Evolutionary conservation across 2,888 invertebrate species (phyloP).

Genomic region (Tenodera sinensis): DNA sequence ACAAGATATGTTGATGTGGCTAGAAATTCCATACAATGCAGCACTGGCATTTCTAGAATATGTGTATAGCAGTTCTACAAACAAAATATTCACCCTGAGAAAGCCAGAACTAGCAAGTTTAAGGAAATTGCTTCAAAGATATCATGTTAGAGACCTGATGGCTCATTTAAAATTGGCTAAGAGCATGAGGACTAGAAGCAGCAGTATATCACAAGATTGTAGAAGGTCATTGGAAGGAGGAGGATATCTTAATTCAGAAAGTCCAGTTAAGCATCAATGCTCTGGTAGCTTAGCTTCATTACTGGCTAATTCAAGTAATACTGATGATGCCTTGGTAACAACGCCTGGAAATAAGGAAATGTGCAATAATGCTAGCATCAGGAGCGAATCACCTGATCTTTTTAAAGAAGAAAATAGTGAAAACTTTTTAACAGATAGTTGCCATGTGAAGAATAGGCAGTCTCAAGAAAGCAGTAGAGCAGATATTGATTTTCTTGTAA

Average conservation of each 20-base stretch:
- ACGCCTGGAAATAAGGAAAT: background rate
- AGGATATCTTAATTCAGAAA: background rate
- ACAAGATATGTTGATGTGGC: constrained; percentile 32
- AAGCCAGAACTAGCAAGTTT: constrained; percentile 34
- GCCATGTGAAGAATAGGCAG: background rate
- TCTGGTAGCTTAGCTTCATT: background rate
- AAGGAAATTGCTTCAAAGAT: constrained; percentile 39
- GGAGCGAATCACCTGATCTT: constrained; percentile 37
- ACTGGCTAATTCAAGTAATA: background rate
- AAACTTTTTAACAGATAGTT: background rate
- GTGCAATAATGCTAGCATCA: background rate
- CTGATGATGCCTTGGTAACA: background rate
- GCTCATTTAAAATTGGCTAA: constrained; percentile 34
- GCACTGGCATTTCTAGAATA: constrained; percentile 44
- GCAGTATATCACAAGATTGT: background rate
- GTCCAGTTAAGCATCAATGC: background rate
- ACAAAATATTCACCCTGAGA: constrained; percentile 35
- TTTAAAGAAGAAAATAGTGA: constrained; percentile 33
- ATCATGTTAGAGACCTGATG: constrained; percentile 39
- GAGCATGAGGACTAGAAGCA: background rate
- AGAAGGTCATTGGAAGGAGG: background rate
- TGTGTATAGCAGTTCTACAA: constrained; percentile 42
- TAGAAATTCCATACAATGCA: constrained; percentile 36
- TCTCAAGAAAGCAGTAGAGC: constrained; percentile 1
- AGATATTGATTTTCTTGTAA: background rate